Percentiles rank a stretch among this genome's conserved stretches.
Evolutionary conservation across 2,113 vertebrate species (phyloP).

Genomic region (Octodon degus): DNA sequence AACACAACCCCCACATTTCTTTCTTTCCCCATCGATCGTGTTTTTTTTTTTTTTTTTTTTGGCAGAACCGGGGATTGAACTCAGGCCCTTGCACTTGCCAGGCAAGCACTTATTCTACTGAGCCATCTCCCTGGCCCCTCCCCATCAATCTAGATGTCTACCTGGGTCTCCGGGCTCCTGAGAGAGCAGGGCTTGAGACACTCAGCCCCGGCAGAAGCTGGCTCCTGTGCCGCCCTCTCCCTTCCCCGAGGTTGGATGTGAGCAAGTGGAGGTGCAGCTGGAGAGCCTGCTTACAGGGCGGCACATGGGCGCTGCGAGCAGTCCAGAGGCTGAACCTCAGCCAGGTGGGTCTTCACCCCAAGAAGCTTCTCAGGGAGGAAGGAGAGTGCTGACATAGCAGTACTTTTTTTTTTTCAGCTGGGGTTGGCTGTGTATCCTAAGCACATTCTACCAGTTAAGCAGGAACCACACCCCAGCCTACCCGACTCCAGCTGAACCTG

Average conservation of each 20-base stretch:
- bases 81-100: no score
- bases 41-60: no score
- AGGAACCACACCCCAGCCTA: background rate
- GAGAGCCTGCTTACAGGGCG: background rate
- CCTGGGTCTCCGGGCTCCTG: background rate
- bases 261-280: background rate
- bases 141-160: background rate
- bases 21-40: background rate
- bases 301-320: slow-evolving; percentile 67
- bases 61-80: no score
- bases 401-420: background rate
- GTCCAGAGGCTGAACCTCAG: slow-evolving; percentile 7
- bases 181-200: background rate
- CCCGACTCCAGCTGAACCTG: background rate
- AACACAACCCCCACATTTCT: background rate
- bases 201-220: background rate
- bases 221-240: background rate
- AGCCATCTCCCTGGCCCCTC: no score
- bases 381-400: slow-evolving; percentile 44
- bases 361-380: background rate
- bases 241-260: background rate
- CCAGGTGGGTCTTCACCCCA: slow-evolving; percentile 60
- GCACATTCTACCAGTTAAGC: background rate
- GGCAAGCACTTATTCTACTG: no score
- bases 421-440: background rate